Conservation (phyloP, 2,113 vertebrate genomes). For the Rhinolophus sinicus region DNA sequence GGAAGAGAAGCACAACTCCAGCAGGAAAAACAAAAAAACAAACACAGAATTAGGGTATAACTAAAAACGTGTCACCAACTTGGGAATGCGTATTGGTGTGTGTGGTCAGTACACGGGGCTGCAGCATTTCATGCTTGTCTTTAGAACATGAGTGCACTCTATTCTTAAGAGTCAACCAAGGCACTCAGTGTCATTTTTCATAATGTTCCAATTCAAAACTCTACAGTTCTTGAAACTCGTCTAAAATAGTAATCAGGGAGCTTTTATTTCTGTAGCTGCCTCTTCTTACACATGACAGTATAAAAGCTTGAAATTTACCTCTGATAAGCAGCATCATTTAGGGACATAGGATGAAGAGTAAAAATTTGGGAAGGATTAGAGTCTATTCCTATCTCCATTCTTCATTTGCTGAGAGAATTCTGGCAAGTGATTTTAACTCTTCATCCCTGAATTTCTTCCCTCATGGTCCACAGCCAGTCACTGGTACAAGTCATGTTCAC, state of each 20-base stretch:
- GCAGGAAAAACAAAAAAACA: background rate
- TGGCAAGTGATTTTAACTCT: background rate
- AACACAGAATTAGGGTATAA: background rate
- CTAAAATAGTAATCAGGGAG: background rate
- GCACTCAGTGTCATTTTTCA: background rate
- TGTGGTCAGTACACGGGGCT: no score
- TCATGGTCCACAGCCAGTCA: background rate
- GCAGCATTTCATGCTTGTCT: background rate
- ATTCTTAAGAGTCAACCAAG: background rate
- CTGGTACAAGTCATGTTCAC: background rate
- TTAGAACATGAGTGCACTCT: background rate
- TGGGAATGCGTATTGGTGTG: background rate
- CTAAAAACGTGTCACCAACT: background rate
- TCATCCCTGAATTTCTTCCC: background rate
- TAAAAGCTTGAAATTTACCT: background rate
- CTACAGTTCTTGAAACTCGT: background rate
- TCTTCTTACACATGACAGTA: background rate
- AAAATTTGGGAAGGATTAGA: background rate
- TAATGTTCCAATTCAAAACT: background rate
- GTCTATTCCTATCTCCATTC: background rate
- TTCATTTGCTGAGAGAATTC: background rate
- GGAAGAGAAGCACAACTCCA: background rate
- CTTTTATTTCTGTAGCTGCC: background rate
- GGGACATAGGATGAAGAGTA: background rate
- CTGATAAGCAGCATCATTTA: background rate